Evolutionary conservation across 53 echinoderm and acorn worm genomes (phyloP), one percentile per base, ranked within the genome.

Genomic region (Hippasteria phrygiana): DNA sequence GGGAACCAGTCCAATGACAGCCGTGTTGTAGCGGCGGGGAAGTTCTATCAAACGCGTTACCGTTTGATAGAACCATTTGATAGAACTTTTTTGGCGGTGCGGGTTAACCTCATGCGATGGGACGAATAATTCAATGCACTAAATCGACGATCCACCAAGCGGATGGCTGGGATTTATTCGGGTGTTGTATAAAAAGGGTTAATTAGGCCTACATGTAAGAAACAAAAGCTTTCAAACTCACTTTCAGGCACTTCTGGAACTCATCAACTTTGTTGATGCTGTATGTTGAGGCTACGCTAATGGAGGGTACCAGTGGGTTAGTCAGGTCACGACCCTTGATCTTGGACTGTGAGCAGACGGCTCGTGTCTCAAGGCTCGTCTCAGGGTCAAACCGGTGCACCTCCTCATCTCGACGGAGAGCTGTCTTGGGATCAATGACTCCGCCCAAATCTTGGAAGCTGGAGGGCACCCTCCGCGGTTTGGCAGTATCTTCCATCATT

Each of bases 281-380:
- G 43, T 64, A 93, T 0, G 94, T 95, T 24, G 91, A 65, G 17
- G 92, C 80, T 6, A 93, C 45, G 73, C 94, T 94, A 27, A 96
- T 94, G 20, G 96, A 93, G 0, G 96, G 93, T 18, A 96, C 95
- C 5, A 96, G 69, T 0, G 96, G 96, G 9, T 38, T 40, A 24
- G 87, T 85, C 14, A 91, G 33, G 13, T 90, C 91, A 33, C 72
- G 87, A 6, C 87, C 88, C 51, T 85, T 88, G 0, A 96, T 83
- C 56, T 91, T 80, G 33, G 92, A 75, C 62, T 91, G 92, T 4
- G 91, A 77, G 28, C 93, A 92, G 12, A 96, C 96, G 8, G 93
- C 93, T 11, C 91, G 73, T 0, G 96, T 96, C 16, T 94, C 94
- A 7, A 91, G 81, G 35, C 78, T 75, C 3, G 83, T 69, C 69